Base-by-base conservation (phyloP, 2,113 vertebrate species). In the Gambusia affinis region DNA sequence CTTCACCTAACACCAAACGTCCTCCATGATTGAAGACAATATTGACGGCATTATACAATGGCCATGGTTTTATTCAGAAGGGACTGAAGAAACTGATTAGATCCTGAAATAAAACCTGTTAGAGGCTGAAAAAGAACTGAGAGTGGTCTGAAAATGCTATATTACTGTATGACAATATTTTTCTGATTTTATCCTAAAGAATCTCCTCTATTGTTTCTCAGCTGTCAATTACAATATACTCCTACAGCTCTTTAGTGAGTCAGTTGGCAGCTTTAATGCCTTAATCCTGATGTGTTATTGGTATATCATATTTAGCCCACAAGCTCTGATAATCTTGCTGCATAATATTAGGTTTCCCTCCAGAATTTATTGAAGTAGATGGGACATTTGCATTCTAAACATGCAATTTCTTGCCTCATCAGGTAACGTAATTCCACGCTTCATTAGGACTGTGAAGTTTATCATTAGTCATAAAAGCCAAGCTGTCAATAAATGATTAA, bases 341-440 rank as follows among this genome's bases (percentile, higher is more conserved):
- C 80, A 78, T 90, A 88, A 85, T 83, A 90, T 92, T 85, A 91
- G 86, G 85, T 89, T 91, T 91, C 83, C 89, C 90, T 87, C 78
- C 85, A 78, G 88, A 90, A 91, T 77, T 83, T 84, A 72, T 80
- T 82, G 80, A 76, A 85, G 74, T 91, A 76, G 88, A 90, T 81
- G 80, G 86, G 85, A 72, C 89, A 92, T 93, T 91, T 91, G 91
- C 87, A 93, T 92, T 93, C 91, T 89, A 92, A 91, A 93, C 92
- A 91, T 92, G 93, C 88, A 91, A 89, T 91, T 92, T 93, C 91
- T 88, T 94, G 91, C 87, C 90, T 94, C 93, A 93, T 93, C 91
- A 93, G 91, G 94, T 94, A 94, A 94, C 94, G 93, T 94, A 94
- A 95, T 94, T 93, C 93, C 92, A 94, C 79, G 90, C 92, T 94